Conservation (phyloP, 1,140 invertebrate genomes). For the Colletes latitarsis region DNA sequence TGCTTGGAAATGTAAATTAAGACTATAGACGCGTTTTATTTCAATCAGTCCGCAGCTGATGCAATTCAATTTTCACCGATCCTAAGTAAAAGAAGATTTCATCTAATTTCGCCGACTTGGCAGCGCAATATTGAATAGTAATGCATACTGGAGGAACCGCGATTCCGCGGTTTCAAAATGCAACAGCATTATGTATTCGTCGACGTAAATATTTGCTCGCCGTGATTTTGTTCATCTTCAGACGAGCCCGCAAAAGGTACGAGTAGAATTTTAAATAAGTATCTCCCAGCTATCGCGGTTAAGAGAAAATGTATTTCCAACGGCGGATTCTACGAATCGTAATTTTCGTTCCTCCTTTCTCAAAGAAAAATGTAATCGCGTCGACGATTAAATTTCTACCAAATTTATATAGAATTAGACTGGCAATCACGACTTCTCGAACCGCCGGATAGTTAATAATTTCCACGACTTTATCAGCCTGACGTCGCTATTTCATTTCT, state of each 20-base stretch:
- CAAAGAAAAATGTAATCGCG: conserved; percentile 23
- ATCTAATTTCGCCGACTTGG: conserved; percentile 12
- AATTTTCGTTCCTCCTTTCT: conserved; percentile 39
- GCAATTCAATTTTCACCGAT: conserved; percentile 18
- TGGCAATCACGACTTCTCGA: too few species aligned
- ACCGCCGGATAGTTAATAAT: too few species aligned
- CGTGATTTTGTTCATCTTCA: conserved; percentile 54
- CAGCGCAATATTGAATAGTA: conserved; percentile 36
- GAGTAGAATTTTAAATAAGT: conserved; percentile 60
- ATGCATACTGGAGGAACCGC: conserved; percentile 6
- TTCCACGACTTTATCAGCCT: too few species aligned
- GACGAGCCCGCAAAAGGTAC: conserved; percentile 22
- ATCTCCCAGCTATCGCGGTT: conserved; percentile 48
- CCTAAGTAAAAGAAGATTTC: conserved; percentile 21
- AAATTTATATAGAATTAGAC: background rate
- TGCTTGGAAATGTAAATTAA: background rate
- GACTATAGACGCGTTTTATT: background rate
- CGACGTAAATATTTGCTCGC: conserved; percentile 57
- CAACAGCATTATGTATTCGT: conserved; percentile 7
- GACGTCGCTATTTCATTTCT: too few species aligned
- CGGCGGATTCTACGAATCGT: conserved; percentile 24
- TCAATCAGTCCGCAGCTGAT: too few species aligned
- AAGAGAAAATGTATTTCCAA: conserved; percentile 48
- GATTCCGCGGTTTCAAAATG: conserved; percentile 26
- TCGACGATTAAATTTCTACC: conserved; percentile 37